Evolutionary conservation across 2,888 invertebrate genomes (phyloP).

Genomic region (Acanthacorydalis orientalis): DNA sequence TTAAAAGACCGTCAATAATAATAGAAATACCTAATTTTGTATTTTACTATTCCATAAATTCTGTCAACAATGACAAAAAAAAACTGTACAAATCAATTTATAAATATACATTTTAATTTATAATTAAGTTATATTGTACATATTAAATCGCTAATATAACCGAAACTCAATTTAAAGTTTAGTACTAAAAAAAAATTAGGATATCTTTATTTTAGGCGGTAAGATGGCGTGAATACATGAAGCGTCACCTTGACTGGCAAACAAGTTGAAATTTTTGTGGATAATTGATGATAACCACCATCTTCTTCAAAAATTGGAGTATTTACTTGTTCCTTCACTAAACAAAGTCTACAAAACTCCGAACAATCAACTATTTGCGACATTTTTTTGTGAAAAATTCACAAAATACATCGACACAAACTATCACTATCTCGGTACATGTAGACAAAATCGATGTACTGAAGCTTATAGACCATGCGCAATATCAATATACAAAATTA

Average conservation of each 20-base stretch:
- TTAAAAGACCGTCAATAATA: too few species aligned
- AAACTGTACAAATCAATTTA: too few species aligned
- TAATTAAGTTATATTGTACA: too few species aligned
- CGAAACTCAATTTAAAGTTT: background rate
- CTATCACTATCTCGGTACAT: too few species aligned
- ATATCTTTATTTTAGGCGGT: background rate
- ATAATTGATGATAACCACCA: constrained; percentile 40
- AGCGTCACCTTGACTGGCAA: constrained; percentile 52
- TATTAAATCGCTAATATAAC: background rate
- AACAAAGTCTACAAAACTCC: constrained; percentile 26
- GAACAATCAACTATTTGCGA: constrained; percentile 22
- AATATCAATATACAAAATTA: too few species aligned
- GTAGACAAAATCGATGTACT: too few species aligned
- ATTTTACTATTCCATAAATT: too few species aligned
- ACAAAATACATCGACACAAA: too few species aligned
- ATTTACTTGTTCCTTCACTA: constrained; percentile 35
- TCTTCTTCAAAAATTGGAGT: constrained; percentile 53
- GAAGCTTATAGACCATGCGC: too few species aligned
- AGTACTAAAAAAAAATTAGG: constrained; percentile 5
- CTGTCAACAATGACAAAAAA: too few species aligned
- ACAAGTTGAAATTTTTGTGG: constrained; percentile 51
- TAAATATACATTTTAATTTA: too few species aligned
- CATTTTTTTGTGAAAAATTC: constrained; percentile 17
- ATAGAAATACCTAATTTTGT: too few species aligned
- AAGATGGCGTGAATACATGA: constrained; percentile 17